Percentiles rank a stretch among this genome's conserved stretches.
These are phyloP conservation scores for Panurus biarmicus DNA, from an alignment of 2,113 vertebrate species.

Conservation along the genomic window DNA sequence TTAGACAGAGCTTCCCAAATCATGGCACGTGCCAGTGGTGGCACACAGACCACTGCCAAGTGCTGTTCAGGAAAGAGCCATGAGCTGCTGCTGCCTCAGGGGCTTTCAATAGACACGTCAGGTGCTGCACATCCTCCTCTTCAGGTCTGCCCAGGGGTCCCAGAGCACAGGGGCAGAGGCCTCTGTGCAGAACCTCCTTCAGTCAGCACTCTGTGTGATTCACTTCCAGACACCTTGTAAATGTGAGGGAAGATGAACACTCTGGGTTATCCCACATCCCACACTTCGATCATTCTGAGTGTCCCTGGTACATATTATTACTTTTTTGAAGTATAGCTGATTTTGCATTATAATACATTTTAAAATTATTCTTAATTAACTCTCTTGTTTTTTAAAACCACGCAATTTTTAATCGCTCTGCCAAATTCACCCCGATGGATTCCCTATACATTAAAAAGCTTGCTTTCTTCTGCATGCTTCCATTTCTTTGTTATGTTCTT, in stretches of 20 bases:
- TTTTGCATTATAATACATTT: background rate
- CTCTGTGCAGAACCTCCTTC: background rate
- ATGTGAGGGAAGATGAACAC: background rate
- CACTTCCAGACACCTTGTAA: background rate
- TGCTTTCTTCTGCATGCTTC: background rate
- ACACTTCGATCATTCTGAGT: accelerated
- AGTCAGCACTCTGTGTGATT: background rate
- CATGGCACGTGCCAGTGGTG: background rate
- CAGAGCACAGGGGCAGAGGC: accelerated
- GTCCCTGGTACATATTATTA: background rate
- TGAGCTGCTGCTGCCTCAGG: background rate
- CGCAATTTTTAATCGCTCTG: background rate
- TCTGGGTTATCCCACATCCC: background rate
- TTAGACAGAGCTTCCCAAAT: background rate
- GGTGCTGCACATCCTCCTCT: background rate
- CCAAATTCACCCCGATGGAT: background rate
- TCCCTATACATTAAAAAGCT: background rate
- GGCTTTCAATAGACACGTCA: background rate
- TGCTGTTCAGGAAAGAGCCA: background rate
- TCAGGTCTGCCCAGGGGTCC: background rate
- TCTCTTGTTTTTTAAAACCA: background rate
- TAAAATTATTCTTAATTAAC: background rate
- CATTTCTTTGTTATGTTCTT: slow-evolving; percentile 33
- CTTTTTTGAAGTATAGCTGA: background rate
- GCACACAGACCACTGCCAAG: background rate